Evolutionary conservation across 2,888 invertebrate genomes (phyloP), one percentile per base, ranked within the genome.

Genomic region (Dione vanillae): DNA sequence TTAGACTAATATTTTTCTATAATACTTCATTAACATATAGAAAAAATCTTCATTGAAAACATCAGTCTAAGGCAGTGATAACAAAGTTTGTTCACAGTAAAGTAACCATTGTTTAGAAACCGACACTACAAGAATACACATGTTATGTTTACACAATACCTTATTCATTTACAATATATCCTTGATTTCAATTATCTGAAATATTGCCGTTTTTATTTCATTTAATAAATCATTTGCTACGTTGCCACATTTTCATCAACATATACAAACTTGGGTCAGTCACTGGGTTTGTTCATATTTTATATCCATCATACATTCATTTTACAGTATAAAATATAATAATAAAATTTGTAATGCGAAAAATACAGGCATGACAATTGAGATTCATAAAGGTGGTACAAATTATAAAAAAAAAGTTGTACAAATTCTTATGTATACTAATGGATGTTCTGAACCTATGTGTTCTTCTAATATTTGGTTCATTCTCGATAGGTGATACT

Each of bases 21-120:
- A 88, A 88, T 89, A 90, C 84, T 88, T 80, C 80, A 78, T 85
- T 80, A 87, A 85, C 83, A 80, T 78, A 88, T 85, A 88, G 83
- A 89, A 86, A 85, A 85, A 80, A 83, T 83, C 78, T 87, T 85
- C 78, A 87, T 87, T 87, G 83, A 88, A 89, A 91, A 91, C 85
- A 89, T 91, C 90, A 90, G 91, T 92, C 91, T 86, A 90, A 90
- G 91, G 92, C 92, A 92, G 92, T 92, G 91, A 88, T 85, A 89
- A 91, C 82, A 85, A 85, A 88, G 84, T 90, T 88, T 86, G 86
- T 80, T 82, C 79, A 69, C 76, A 74, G 66, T 47, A 58, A 67
- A 69, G 52, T 67, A 70, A 67, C 71, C 51, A 65, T 75, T 75
- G 67, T 64, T 65, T 65, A 62, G 51, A 66, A 54, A 49, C 27